Base-by-base conservation (phyloP, 2,797 vertebrate genomes). In the Mustela erminea region DNA sequence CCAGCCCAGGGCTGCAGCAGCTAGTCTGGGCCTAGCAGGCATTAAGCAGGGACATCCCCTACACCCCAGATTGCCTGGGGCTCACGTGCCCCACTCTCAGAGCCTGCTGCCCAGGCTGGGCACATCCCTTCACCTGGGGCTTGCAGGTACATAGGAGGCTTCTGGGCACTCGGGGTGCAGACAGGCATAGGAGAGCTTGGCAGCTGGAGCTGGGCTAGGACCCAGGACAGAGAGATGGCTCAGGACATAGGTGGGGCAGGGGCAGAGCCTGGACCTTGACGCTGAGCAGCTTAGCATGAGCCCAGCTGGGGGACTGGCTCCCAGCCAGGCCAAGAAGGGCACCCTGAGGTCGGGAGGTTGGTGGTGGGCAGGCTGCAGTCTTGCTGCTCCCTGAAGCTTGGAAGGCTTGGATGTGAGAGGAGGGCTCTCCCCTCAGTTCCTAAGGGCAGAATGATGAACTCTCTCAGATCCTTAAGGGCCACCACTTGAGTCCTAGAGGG, bases 281-380 rank as follows among this genome's bases (percentile, higher is more conserved):
- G 43, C 21, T 54, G 52, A 35, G 64, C 68, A 68, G 41, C 14
- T 32, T 29, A 27, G 49, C 43, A 25, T 8, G 11, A 64, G 17
- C 66, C n/a, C 14, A 17, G 32, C 74, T 35, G 20, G 27, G 9
- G 14, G 25, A 35, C 15, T 90, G 64, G 64, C 74, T 81, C 41
- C 58, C 11, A 18, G 66, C 17, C 12, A 62, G 58, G 35, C 83
- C 70, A 35, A 12, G 7, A 54, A 32, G 15, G 41, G 60, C 6
- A 43, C 23, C 1, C 0, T 41, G 14, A 8, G 27, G 29, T 11
- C 35, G 7, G 7, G 52, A 0, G 23, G 43, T 9, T 9, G 43
- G 11, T 7, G 32, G 11, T 1, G 27, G 60, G 60, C 1, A 32
- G 58, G 11, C 11, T 25, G 25, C 58, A 87, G 35, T 15, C 87